Conservation (phyloP, 53 echinoderm and acorn worm genomes). For the Mesocentrotus franciscanus region DNA sequence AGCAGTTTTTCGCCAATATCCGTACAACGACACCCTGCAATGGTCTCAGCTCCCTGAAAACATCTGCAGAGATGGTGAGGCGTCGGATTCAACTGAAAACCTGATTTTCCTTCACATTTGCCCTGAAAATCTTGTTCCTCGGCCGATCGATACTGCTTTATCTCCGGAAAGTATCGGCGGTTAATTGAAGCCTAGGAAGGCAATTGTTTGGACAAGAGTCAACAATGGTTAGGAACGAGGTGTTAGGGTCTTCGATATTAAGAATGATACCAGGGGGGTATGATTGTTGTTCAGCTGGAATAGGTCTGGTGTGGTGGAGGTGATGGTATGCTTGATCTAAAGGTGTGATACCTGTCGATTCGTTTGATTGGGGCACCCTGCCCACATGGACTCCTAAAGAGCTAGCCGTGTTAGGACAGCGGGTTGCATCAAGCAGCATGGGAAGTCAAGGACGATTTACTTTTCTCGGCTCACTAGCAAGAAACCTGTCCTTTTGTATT, state of each 20-base stretch:
- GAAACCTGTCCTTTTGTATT: conserved; percentile 30
- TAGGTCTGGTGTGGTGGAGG: not conserved
- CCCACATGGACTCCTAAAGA: conserved; percentile 13
- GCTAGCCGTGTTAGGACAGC: conserved; percentile 31
- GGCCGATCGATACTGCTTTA: conserved; percentile 37
- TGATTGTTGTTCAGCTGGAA: conserved; percentile 13
- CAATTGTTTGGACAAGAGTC: conserved; percentile 53
- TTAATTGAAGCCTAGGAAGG: conserved; percentile 35
- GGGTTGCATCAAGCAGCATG: conserved; percentile 7
- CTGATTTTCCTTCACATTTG: conserved; percentile 46
- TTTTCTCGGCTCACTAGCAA: conserved; percentile 30
- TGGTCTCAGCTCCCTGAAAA: not conserved
- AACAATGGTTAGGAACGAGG: not conserved
- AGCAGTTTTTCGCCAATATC: conserved; percentile 63
- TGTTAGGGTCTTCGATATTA: conserved; percentile 22
- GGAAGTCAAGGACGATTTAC: conserved; percentile 51
- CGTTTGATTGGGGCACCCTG: conserved; percentile 21
- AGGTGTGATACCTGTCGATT: conserved; percentile 55
- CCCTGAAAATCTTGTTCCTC: conserved; percentile 33
- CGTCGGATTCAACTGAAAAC: conserved; percentile 49
- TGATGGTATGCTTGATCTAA: conserved; percentile 37
- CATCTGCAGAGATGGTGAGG: conserved; percentile 53
- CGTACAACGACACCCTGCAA: conserved; percentile 13
- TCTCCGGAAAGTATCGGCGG: conserved; percentile 36
- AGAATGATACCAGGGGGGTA: conserved; percentile 28